Evolutionary conservation across 2,797 vertebrate genomes (phyloP).

Genomic region (Phalanger gymnotis): DNA sequence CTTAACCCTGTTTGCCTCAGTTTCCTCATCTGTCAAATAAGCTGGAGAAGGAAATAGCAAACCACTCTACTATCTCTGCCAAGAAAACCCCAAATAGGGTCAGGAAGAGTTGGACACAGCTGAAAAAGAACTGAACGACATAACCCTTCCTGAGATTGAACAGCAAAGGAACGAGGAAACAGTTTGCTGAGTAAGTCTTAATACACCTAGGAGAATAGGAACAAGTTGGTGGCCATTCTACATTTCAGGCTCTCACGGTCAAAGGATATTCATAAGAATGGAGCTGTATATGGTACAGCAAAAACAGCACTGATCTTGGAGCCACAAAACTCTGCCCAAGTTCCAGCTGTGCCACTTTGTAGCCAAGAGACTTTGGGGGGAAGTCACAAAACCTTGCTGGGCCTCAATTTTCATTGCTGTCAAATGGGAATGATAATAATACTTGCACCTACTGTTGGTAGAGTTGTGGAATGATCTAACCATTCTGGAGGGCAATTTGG

Average conservation of each 20-base stretch:
- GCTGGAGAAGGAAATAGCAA: not conserved
- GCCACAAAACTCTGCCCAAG: not conserved
- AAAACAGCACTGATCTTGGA: not conserved
- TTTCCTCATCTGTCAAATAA: not conserved
- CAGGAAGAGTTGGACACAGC: not conserved
- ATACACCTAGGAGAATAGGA: not conserved
- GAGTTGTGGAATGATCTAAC: not conserved
- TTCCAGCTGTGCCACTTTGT: not conserved
- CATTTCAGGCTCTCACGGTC: slow-evolving; percentile 40
- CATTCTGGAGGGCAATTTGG: not conserved
- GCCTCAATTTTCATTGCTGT: not conserved
- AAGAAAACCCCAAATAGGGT: not conserved
- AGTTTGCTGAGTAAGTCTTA: slow-evolving; percentile 49
- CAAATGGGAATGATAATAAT: not conserved
- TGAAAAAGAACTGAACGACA: not conserved
- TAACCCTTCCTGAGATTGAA: slow-evolving; percentile 45
- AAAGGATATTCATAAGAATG: slow-evolving; percentile 14
- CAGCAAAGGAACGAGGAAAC: slow-evolving; percentile 53
- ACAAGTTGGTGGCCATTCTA: not conserved
- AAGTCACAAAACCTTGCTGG: not conserved
- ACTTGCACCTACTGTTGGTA: not conserved
- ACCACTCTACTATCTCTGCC: not conserved
- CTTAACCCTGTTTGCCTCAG: not conserved
- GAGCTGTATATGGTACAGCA: not conserved
- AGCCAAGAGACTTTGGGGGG: not conserved